These are phyloP conservation scores for Seira sanloemensis DNA, from an alignment of 2,888 invertebrate species.

Conservation along the genomic window DNA sequence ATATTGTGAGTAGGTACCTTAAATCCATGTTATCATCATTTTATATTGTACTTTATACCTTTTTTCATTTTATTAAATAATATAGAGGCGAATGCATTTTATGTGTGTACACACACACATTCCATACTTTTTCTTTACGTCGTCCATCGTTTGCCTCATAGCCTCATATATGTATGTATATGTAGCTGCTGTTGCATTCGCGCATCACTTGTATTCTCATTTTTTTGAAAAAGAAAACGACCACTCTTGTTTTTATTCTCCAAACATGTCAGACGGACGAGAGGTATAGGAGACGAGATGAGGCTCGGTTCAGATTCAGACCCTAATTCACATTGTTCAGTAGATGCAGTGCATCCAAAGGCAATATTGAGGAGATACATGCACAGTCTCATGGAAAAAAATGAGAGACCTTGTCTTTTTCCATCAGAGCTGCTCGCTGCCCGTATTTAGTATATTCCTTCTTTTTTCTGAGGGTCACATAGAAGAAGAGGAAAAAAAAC, in stretches of 20 bases:
- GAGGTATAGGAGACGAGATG: background rate
- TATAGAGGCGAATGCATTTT: slow-evolving; percentile 47
- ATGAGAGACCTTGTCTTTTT: slow-evolving; percentile 5
- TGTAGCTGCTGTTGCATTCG: slow-evolving; percentile 23
- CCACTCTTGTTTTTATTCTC: background rate
- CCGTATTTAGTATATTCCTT: no score
- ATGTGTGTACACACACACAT: slow-evolving; percentile 31
- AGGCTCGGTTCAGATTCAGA: background rate
- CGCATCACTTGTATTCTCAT: slow-evolving; percentile 1
- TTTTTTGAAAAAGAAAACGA: background rate
- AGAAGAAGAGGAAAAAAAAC: slow-evolving; percentile 9
- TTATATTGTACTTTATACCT: slow-evolving; percentile 6
- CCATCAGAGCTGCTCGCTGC: no score
- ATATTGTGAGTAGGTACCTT: slow-evolving; percentile 7
- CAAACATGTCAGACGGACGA: background rate
- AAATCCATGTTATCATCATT: slow-evolving; percentile 34
- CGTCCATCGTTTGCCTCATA: background rate
- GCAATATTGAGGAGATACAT: background rate
- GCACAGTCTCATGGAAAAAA: background rate
- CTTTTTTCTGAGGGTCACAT: slow-evolving; percentile 50
- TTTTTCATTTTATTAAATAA: slow-evolving; percentile 29
- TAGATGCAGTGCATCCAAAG: background rate
- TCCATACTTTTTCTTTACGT: slow-evolving; percentile 34
- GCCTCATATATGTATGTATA: background rate
- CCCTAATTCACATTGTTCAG: slow-evolving; percentile 7